Conservation (phyloP, 2,888 invertebrate genomes). For the Nephrocerus scutellatus region DNA sequence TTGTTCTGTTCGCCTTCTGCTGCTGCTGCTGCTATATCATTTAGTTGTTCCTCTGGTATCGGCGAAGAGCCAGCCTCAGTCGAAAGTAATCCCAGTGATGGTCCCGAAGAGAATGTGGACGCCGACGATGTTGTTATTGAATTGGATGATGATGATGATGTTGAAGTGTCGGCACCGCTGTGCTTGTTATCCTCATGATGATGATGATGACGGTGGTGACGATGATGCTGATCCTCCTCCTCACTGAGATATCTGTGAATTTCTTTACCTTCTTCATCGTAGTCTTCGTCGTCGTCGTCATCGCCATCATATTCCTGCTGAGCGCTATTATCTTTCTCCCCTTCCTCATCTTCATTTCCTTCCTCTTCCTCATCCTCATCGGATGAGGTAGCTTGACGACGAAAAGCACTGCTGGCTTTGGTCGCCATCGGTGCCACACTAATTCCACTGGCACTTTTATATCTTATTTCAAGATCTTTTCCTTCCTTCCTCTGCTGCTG, state of each 20-base stretch:
- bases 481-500: constrained; percentile 22
- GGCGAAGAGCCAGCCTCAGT: constrained; percentile 33
- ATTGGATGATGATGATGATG: constrained; percentile 31
- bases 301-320: constrained; percentile 14
- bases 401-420: too few species aligned
- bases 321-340: background rate
- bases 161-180: constrained; percentile 23
- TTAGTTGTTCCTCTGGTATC: constrained; percentile 12
- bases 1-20: background rate
- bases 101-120: constrained; percentile 46
- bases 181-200: constrained; percentile 7
- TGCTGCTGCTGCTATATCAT: background rate
- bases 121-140: constrained; percentile 46
- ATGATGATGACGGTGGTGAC: constrained; percentile 8
- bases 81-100: constrained; percentile 37
- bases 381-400: too few species aligned
- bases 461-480: background rate
- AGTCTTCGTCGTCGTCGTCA: constrained; percentile 23
- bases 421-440: too few species aligned
- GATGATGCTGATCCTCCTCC: constrained; percentile 14
- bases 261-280: constrained; percentile 29
- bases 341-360: background rate
- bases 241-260: constrained; percentile 28
- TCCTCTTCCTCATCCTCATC: too few species aligned
- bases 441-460: too few species aligned